Evolutionary conservation across 2,113 vertebrate genomes (phyloP), one percentile per base, ranked within the genome.

Genomic region (Myxocyprinus asiaticus): DNA sequence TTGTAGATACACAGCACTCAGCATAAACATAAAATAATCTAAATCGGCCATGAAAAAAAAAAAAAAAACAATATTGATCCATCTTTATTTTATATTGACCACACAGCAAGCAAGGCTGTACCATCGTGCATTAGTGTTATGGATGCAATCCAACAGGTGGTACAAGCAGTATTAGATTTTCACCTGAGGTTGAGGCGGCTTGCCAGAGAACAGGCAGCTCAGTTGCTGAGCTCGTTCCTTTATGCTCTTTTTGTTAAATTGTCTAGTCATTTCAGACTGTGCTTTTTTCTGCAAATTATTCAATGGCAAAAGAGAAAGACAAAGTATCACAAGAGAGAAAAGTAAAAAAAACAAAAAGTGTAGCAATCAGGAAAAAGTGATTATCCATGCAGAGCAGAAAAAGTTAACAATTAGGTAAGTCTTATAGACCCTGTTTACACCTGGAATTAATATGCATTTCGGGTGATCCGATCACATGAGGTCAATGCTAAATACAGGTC

Each of bases 221-320:
- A 99, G 94, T 79, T 96, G 94, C 80, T 89, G 91, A 0, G 96
- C 97, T 74, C 96, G 93, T 81, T 98, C 96, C 83, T 95, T 97
- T 88, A 98, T 95, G 80, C 94, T 97, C 91, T 92, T 95, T 90
- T 90, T 92, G 87, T 93, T 92, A 88, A 96, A 97, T 42, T 95
- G 95, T 88, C 92, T 93, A 86, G 94, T 86, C 12, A 95, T 91
- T 88, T 91, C 67, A 69, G 82, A 90, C 88, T 94, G 92, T 64
- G 87, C 89, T 89, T 92, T 95, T 85, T 89, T 95, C 97, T 97
- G 93, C 67, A 45, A 22, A 43, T 85, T 50, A 3, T 48, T 85
- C 71, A 75, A 81, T 79, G 61, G 43, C 83, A 82, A 91, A 14
- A 33, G 1, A 12, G 15, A 14, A 9, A 33, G 22, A 33, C 22